Conservation (phyloP, 2,113 vertebrate genomes). For the zebrafish (Danio rerio) region DNA sequence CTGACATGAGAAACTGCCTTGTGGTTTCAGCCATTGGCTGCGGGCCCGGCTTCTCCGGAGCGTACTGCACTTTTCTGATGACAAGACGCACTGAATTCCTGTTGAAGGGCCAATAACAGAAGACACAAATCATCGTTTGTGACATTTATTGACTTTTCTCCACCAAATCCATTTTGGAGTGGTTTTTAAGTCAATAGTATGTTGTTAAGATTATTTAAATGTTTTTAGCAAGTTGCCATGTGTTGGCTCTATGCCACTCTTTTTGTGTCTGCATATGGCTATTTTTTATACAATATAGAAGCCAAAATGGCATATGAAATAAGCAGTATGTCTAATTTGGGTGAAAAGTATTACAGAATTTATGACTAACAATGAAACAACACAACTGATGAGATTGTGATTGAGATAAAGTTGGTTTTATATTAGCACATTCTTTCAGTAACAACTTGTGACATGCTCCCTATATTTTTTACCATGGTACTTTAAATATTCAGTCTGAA, state of each 20-base stretch:
- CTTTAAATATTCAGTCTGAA: no score
- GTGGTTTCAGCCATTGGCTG: constrained; percentile 94
- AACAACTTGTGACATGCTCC: no score
- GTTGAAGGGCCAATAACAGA: constrained; percentile 8
- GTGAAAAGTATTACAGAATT: no score
- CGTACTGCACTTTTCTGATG: constrained; percentile 94
- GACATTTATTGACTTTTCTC: constrained; percentile 10
- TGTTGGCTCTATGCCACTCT: not conserved
- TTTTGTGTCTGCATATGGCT: no score
- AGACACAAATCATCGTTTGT: not conserved
- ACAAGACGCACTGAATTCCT: constrained; percentile 95
- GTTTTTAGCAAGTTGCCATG: not conserved
- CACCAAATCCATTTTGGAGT: not conserved
- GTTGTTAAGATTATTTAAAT: not conserved
- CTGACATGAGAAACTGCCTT: constrained; percentile 95
- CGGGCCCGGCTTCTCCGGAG: constrained; percentile 88
- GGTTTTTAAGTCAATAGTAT: not conserved
- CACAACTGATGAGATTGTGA: no score
- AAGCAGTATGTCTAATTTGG: no score
- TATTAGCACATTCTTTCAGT: no score
- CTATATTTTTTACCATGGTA: no score
- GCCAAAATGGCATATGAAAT: no score
- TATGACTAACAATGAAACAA: no score
- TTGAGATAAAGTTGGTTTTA: no score
- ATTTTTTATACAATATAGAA: no score